These are phyloP conservation scores for Acleris laterana DNA, from an alignment of 2,888 invertebrate species.

Conservation along the genomic window DNA sequence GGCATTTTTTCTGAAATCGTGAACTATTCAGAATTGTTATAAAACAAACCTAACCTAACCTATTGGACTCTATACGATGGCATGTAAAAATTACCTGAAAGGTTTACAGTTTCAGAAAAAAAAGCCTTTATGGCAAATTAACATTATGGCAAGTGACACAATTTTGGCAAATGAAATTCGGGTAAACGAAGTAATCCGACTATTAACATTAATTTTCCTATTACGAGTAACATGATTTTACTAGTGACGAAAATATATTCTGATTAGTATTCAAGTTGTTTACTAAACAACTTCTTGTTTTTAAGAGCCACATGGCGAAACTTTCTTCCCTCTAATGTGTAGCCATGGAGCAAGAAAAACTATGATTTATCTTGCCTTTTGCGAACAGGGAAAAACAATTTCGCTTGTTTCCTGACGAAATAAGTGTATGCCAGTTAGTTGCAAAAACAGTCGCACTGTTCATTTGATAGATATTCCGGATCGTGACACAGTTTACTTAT, in stretches of 20 bases:
- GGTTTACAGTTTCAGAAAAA: too few relatives aligned
- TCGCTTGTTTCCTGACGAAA: conserved; percentile 22
- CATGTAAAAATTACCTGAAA: too few relatives aligned
- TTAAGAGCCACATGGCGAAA: conserved; percentile 29
- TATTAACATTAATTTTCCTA: too few relatives aligned
- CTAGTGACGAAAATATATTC: background rate
- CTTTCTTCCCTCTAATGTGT: conserved; percentile 29
- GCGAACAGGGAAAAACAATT: conserved; percentile 34
- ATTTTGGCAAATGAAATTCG: too few relatives aligned
- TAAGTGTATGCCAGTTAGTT: conserved; percentile 18
- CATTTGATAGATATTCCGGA: background rate
- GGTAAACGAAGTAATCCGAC: too few relatives aligned
- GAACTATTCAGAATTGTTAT: too few relatives aligned
- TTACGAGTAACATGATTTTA: too few relatives aligned
- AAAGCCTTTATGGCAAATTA: too few relatives aligned
- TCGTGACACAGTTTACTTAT: background rate
- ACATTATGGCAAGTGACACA: too few relatives aligned
- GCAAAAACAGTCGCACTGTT: conserved; percentile 5
- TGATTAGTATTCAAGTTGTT: conserved; percentile 31
- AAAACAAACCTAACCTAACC: too few relatives aligned
- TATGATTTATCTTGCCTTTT: conserved; percentile 33
- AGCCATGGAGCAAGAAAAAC: conserved; percentile 30
- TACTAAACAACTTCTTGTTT: conserved; percentile 26
- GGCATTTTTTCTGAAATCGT: too few relatives aligned
- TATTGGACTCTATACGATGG: too few relatives aligned